Conservation (phyloP, 1,140 invertebrate species). For the Hyposmocoma kahamanoa region DNA sequence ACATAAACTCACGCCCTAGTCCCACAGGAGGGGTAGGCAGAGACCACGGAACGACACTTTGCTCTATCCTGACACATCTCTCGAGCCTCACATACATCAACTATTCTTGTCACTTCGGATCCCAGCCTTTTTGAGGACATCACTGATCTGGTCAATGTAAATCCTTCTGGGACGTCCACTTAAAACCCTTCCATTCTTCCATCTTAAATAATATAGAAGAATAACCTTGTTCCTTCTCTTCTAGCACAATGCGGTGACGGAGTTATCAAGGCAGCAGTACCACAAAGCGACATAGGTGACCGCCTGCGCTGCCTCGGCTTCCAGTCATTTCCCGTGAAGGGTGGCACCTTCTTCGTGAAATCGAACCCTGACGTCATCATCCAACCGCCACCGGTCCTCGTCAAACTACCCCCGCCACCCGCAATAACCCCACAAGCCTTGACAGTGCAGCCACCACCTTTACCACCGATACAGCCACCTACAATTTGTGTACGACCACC, state of each 20-base stretch:
- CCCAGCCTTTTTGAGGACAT: no score
- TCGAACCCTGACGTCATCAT: slow-evolving; percentile 36
- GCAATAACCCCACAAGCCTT: slow-evolving; percentile 36
- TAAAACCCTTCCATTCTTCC: no score
- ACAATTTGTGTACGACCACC: slow-evolving; percentile 33
- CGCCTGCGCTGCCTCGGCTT: slow-evolving; percentile 29
- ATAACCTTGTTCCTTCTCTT: slow-evolving; percentile 11
- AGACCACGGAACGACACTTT: no score
- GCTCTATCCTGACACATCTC: no score
- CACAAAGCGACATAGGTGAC: slow-evolving; percentile 14
- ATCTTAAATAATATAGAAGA: no score
- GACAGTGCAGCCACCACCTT: slow-evolving; percentile 28
- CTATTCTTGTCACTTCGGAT: no score
- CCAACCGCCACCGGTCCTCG: slow-evolving; percentile 41
- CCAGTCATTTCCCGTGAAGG: slow-evolving; percentile 29
- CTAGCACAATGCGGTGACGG: slow-evolving; percentile 38
- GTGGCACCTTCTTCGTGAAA: slow-evolving; percentile 36
- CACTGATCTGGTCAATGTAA: no score
- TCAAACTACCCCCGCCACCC: slow-evolving; percentile 23
- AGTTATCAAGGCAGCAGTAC: slow-evolving; percentile 19
- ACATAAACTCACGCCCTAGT: no score
- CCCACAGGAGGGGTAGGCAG: no score
- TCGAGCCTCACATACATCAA: no score
- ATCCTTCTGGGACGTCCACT: no score
- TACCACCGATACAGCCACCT: slow-evolving; percentile 28